Percentiles rank a stretch among this genome's conserved stretches.
Evolutionary conservation across 2,113 vertebrate genomes (phyloP).

Genomic region (Danio rerio): GRCz12tu NC_133188.1:28059001-28059500

Average conservation of each 20-base stretch:
- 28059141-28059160: constrained; percentile 30
- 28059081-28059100: neutral
- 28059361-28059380: constrained; percentile 39
- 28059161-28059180: neutral
- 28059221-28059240: constrained; percentile 42
- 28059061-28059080: constrained; percentile 52
- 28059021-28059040: constrained; percentile 40
- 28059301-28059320: constrained; percentile 42
- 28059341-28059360: constrained; percentile 45
- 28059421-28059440: constrained; percentile 27
- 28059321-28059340: constrained; percentile 46
- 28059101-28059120: constrained; percentile 32
- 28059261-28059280: constrained; percentile 38
- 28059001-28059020: constrained; percentile 53
- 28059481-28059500: too few species aligned
- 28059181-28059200: constrained; percentile 25
- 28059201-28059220: constrained; percentile 37
- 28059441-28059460: neutral
- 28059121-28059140: constrained; percentile 19
- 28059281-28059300: constrained; percentile 37
- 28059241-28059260: constrained; percentile 39
- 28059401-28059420: constrained; percentile 14
- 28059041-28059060: constrained; percentile 42
- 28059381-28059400: constrained; percentile 30
- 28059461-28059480: too few species aligned